These are phyloP conservation scores for Pseudochromis fuscus DNA, from an alignment of 2,797 vertebrate genomes.

Conservation along the genomic window DNA sequence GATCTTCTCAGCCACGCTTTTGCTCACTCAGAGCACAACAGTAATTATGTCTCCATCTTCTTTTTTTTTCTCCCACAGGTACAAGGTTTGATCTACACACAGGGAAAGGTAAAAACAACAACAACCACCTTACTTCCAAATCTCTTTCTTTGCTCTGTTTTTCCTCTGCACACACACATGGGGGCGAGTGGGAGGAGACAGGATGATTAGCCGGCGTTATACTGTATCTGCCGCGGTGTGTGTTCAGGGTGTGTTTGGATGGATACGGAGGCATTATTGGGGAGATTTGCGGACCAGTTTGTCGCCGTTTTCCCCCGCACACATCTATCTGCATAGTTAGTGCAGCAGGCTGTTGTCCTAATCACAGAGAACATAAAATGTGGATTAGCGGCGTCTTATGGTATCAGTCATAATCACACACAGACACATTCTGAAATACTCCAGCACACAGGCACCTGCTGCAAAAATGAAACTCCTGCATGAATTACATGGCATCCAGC, in stretches of 20 bases:
- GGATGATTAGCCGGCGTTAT: conserved; percentile 50
- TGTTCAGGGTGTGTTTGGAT: conserved; percentile 33
- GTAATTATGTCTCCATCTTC: conserved; percentile 48
- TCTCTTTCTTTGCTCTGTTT: conserved; percentile 14
- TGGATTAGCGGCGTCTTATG: conserved; percentile 50
- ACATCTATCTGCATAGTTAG: not conserved
- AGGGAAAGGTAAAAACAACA: conserved; percentile 72
- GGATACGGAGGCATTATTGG: conserved; percentile 38
- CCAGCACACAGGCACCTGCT: conserved; percentile 34
- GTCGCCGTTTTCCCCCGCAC: conserved; percentile 24
- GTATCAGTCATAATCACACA: conserved; percentile 41
- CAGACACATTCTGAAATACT: conserved; percentile 23
- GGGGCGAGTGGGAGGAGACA: not conserved
- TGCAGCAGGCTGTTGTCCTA: conserved; percentile 31
- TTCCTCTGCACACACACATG: conserved; percentile 6
- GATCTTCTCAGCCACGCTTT: conserved; percentile 20
- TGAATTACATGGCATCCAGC: conserved; percentile 4
- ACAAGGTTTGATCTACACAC: conserved; percentile 75
- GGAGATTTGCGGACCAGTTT: conserved; percentile 40
- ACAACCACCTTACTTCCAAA: not conserved
- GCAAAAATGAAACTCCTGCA: conserved; percentile 7
- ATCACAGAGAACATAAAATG: conserved; percentile 51
- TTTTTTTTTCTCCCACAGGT: conserved; percentile 58
- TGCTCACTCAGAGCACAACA: conserved; percentile 2
- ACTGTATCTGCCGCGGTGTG: conserved; percentile 36